Percentiles rank a stretch among this genome's conserved stretches.
These are phyloP conservation scores for Xestia sexstrigata DNA, from an alignment of 2,888 invertebrate species.

Conservation along the genomic window DNA sequence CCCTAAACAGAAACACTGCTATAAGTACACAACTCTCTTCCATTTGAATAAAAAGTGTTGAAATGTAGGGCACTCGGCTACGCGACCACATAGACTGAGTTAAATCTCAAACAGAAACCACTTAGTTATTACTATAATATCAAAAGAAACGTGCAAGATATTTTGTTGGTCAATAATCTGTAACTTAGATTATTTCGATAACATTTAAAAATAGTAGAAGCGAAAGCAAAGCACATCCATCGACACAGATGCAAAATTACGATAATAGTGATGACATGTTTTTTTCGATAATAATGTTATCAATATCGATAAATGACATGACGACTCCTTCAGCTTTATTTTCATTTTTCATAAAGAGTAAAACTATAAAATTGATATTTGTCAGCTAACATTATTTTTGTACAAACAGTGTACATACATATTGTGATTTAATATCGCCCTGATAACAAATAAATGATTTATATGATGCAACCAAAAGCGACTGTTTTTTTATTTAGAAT, in stretches of 20 bases:
- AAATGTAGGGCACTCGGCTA: constrained; percentile 85
- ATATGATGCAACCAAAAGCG: not conserved
- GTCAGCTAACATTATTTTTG: not conserved
- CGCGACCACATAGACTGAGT: constrained; percentile 68
- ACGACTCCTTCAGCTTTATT: not conserved
- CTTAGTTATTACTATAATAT: constrained; percentile 30
- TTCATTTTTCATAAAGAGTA: not conserved
- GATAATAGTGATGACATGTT: constrained; percentile 37
- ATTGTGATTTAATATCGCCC: not conserved
- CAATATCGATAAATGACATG: constrained; percentile 32
- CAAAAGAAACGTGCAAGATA: constrained; percentile 29
- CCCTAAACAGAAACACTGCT: constrained; percentile 79
- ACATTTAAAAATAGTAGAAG: constrained; percentile 54
- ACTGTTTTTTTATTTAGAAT: not conserved
- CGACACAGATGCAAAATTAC: constrained; percentile 58
- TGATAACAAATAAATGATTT: not conserved
- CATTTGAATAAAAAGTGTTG: constrained; percentile 84
- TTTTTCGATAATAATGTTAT: not conserved
- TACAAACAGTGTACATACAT: not conserved
- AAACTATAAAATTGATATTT: not conserved
- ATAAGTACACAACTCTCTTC: constrained; percentile 84
- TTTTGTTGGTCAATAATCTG: constrained; percentile 37
- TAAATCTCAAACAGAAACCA: constrained; percentile 42
- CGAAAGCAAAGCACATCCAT: constrained; percentile 65
- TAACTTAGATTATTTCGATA: constrained; percentile 51